Evolutionary conservation across 2,888 invertebrate genomes (phyloP).

Genomic region (Nomada fabriciana): DNA sequence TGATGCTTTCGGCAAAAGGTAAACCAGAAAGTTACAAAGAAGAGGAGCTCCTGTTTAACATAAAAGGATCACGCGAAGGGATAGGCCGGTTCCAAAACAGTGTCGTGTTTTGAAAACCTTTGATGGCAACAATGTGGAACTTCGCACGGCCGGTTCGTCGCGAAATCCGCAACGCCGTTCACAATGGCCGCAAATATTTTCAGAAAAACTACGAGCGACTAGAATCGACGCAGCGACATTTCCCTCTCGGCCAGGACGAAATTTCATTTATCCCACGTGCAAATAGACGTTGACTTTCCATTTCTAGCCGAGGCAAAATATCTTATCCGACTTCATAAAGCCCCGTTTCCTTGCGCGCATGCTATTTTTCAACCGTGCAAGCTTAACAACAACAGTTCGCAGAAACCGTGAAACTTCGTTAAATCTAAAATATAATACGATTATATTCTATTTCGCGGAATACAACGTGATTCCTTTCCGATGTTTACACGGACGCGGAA

Average conservation of each 20-base stretch:
- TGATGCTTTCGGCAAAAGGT: neutral
- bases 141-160: slow-evolving; percentile 17
- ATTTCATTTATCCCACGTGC: slow-evolving; percentile 17
- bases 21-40: slow-evolving; percentile 2
- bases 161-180: neutral
- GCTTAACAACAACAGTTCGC: neutral
- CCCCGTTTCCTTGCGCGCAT: neutral
- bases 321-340: neutral
- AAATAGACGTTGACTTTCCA: slow-evolving; percentile 26
- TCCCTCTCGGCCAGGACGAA: neutral
- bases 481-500: too few relatives aligned
- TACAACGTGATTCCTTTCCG: too few relatives aligned
- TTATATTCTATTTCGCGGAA: neutral
- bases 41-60: neutral
- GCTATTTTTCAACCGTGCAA: neutral
- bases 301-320: neutral
- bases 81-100: neutral
- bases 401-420: neutral
- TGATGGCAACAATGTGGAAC: slow-evolving; percentile 4
- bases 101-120: slow-evolving; percentile 2
- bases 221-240: neutral
- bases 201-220: neutral
- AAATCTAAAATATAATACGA: too few relatives aligned
- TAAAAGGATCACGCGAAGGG: neutral
- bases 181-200: slow-evolving; percentile 11